Evolutionary conservation across 2,888 invertebrate genomes (phyloP), one percentile per base, ranked within the genome.

Genomic region (Phorcus lineatus): DNA sequence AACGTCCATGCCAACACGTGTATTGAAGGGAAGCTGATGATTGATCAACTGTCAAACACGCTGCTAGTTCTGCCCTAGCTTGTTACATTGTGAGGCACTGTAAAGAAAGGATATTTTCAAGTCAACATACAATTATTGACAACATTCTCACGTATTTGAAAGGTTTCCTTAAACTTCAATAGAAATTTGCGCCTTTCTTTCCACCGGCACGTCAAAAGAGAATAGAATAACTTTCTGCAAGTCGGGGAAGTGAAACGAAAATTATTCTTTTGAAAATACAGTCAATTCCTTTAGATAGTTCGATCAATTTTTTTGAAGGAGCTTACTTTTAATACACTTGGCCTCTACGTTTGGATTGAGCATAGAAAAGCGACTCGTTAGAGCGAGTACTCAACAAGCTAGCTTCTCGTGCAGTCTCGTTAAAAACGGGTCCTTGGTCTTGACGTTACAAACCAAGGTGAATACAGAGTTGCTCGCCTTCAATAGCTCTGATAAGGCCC

Each of bases 401-500:
- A 40, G 40, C 70, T 17, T 17, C 40, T 70, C 70, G 70, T 70
- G 36, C 70, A 70, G 36, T 17, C 70, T 70, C 70, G 70, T 70
- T 70, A 70, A 70, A 62, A 70, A 70, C 70, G 16, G 70, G 36
- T 36, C 70, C 40, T 70, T 19, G 36, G 36, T 36, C 19, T 17
- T 36, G 70, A 40, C 70, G 40, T 70, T 70, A 36, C 70, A 70
- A 70, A 70, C 70, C 36, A n/a, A 70, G 70, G 70, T 70, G 70
- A 70, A 70, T 40, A 70, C 70, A 70, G 36, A 31, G 24, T 17
- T 40, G 70, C 36, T 31, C 17, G 55, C 28, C 54, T 76, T 76
- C 22, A 76, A 76, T 54, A 76, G 76, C 54, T 54, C 24, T 76
- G 76, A 70, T 76, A 55, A 55, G 76, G 55, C 53, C 54, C 54